phyloP scores from a whole-genome alignment of 2,888 invertebrate species.

The Halictus quadricinctus region DNA sequence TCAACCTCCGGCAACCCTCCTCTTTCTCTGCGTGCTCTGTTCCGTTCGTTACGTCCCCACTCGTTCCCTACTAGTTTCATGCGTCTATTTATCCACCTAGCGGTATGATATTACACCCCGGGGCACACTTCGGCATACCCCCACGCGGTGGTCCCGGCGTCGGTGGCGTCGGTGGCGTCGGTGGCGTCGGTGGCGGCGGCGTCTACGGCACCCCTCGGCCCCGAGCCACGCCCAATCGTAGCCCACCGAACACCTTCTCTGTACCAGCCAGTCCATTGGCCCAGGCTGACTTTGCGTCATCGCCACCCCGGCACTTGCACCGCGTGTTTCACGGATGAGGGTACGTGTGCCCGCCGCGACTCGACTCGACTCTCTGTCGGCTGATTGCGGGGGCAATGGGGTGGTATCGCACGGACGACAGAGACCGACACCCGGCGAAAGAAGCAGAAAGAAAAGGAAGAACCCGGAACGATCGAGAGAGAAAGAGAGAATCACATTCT shows the following conservation, averaged over 20 bases:
- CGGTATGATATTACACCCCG: slow-evolving; percentile 82
- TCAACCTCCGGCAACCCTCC: slow-evolving; percentile 44
- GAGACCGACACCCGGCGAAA: slow-evolving; percentile 27
- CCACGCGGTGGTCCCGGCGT: slow-evolving; percentile 41
- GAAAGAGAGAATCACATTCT: slow-evolving; percentile 23
- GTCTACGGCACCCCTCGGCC: slow-evolving; percentile 33
- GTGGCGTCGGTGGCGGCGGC: slow-evolving; percentile 26
- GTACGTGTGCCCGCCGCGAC: slow-evolving; percentile 42
- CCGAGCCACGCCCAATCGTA: slow-evolving; percentile 78
- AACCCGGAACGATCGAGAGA: slow-evolving; percentile 43
- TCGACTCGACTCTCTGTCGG: slow-evolving; percentile 52
- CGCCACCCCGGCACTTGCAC: slow-evolving; percentile 72
- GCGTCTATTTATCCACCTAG: slow-evolving; percentile 82
- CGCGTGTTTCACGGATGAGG: slow-evolving; percentile 70
- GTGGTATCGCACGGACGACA: slow-evolving; percentile 24
- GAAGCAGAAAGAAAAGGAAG: slow-evolving; percentile 20
- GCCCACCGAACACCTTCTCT: slow-evolving; percentile 72
- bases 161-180: slow-evolving; percentile 20
- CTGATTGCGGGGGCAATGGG: slow-evolving; percentile 69
- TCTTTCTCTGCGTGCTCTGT: slow-evolving; percentile 52
- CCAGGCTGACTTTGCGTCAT: slow-evolving; percentile 79
- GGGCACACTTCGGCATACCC: slow-evolving; percentile 76
- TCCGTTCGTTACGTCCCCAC: slow-evolving; percentile 57
- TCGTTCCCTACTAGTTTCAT: slow-evolving; percentile 58
- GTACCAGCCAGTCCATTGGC: slow-evolving; percentile 79